Evolutionary conservation across 2,888 invertebrate species (phyloP).

Genomic region (Chloromyia formosa): DNA sequence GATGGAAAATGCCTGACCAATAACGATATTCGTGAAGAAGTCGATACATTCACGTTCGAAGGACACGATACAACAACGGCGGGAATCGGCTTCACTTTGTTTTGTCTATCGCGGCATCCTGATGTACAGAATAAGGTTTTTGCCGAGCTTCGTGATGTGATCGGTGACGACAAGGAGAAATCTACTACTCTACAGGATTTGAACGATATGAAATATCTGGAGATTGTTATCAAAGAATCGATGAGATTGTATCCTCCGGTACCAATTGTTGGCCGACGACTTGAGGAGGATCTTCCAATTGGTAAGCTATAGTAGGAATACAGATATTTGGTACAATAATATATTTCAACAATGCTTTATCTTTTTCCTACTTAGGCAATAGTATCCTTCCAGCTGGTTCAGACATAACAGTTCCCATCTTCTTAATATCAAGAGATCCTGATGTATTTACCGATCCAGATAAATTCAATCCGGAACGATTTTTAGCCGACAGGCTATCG

Average conservation of each 20-base stretch:
- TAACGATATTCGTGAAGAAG: slow-evolving; percentile 72
- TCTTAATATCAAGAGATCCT: slow-evolving; percentile 45
- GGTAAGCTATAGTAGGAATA: background rate
- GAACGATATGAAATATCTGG: slow-evolving; percentile 44
- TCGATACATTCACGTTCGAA: slow-evolving; percentile 78
- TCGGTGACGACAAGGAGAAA: slow-evolving; percentile 52
- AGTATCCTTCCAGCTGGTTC: slow-evolving; percentile 38
- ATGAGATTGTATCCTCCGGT: slow-evolving; percentile 47
- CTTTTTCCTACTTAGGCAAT: slow-evolving; percentile 15
- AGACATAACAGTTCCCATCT: slow-evolving; percentile 25
- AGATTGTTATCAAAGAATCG: slow-evolving; percentile 47
- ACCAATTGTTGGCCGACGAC: slow-evolving; percentile 45
- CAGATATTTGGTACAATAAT: background rate
- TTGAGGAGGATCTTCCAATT: slow-evolving; percentile 29
- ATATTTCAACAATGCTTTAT: background rate
- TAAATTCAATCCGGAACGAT: slow-evolving; percentile 52
- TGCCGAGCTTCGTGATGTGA: slow-evolving; percentile 54
- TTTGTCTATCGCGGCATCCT: slow-evolving; percentile 56
- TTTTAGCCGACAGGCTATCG: slow-evolving; percentile 30
- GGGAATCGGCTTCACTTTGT: slow-evolving; percentile 56
- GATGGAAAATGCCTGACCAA: slow-evolving; percentile 68
- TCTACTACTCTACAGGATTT: slow-evolving; percentile 1
- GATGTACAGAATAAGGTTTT: slow-evolving; percentile 57
- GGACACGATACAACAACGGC: slow-evolving; percentile 61
- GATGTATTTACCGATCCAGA: slow-evolving; percentile 50